phyloP scores from a whole-genome alignment of 2,888 invertebrate genomes.

The Tachina grossa region DNA sequence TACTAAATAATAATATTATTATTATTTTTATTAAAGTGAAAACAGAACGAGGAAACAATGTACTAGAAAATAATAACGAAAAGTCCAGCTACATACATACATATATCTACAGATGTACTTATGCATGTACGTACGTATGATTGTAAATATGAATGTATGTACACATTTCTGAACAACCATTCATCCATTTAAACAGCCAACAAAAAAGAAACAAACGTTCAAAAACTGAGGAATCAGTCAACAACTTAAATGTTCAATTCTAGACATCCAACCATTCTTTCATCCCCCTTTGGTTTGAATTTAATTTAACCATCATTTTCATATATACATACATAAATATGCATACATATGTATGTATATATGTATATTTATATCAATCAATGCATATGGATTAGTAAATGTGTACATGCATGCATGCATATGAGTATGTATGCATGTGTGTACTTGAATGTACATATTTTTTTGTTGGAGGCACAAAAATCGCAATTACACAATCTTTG shows the following conservation, averaged over 20 bases:
- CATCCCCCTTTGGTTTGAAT: conserved; percentile 51
- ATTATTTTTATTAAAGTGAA: conserved; percentile 46
- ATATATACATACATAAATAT: neutral
- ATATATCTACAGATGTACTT: conserved; percentile 10
- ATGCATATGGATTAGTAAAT: neutral
- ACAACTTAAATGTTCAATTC: conserved; percentile 58
- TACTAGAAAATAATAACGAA: conserved; percentile 49
- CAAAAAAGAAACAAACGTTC: conserved; percentile 16
- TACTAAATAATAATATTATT: conserved; percentile 36
- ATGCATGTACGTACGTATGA: neutral
- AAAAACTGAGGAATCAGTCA: conserved; percentile 59
- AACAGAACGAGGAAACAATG: conserved; percentile 43
- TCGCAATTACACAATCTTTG: conserved; percentile 40
- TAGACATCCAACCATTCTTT: conserved; percentile 35
- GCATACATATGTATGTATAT: neutral
- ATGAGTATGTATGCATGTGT: neutral
- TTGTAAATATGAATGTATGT: neutral
- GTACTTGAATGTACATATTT: neutral
- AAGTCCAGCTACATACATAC: conserved; percentile 16
- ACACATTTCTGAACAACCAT: conserved; percentile 4
- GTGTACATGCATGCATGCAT: neutral
- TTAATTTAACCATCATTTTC: conserved; percentile 54
- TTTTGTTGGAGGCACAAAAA: neutral
- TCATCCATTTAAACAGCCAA: conserved; percentile 55
- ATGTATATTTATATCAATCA: no score